Conservation (phyloP, 2,888 invertebrate species). For the Plusia festucae region DNA sequence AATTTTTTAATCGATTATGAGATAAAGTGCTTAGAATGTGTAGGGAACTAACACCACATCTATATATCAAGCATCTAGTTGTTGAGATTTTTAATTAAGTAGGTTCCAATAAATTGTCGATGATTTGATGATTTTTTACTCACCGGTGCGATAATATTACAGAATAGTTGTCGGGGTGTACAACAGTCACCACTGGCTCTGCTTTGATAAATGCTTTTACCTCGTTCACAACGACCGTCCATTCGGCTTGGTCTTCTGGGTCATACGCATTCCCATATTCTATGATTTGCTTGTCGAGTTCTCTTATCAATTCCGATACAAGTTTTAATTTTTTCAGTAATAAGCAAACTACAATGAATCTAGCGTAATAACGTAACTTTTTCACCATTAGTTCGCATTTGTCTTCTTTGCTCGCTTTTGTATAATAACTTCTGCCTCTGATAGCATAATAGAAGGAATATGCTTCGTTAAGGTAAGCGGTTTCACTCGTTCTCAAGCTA, state of each 20-base stretch:
- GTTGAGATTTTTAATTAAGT: neutral
- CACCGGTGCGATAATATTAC: slow-evolving; percentile 96
- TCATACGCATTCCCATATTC: slow-evolving; percentile 98
- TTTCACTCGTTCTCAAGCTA: slow-evolving; percentile 98
- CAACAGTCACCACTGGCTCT: slow-evolving; percentile 96
- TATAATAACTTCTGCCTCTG: slow-evolving; percentile 97
- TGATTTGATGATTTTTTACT: slow-evolving; percentile 13
- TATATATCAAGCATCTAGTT: neutral
- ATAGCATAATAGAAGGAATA: slow-evolving; percentile 99
- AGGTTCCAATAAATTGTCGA: neutral
- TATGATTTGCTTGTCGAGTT: slow-evolving; percentile 97
- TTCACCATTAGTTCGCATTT: slow-evolving; percentile 99
- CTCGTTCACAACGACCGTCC: slow-evolving; percentile 98
- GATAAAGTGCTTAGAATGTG: too few species aligned
- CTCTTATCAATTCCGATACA: slow-evolving; percentile 96
- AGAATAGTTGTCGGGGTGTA: slow-evolving; percentile 96
- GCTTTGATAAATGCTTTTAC: slow-evolving; percentile 98
- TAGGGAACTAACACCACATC: neutral
- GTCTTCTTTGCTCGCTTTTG: slow-evolving; percentile 97
- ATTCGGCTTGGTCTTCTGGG: slow-evolving; percentile 98
- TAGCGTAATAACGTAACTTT: slow-evolving; percentile 97
- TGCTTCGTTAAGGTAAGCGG: slow-evolving; percentile 98
- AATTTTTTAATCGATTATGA: too few species aligned
- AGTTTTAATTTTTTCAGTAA: slow-evolving; percentile 97
- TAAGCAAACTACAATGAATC: slow-evolving; percentile 98